Base-by-base conservation (phyloP, 37 sponge, comb jelly and placozoan species). In the Diacarnus erythraeanus region DNA sequence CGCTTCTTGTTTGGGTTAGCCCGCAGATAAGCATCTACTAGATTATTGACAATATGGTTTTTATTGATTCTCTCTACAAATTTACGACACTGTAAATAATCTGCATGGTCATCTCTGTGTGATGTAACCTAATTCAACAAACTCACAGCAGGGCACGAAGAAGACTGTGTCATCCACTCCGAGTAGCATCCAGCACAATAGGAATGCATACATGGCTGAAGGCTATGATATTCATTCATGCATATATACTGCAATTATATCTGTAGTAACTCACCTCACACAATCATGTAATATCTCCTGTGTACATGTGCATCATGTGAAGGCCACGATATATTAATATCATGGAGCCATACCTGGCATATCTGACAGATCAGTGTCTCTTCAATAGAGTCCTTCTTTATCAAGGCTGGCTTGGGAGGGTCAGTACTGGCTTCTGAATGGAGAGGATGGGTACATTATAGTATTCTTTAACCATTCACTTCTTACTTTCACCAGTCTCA, bases 151-250 rank as follows among this genome's bases (percentile, higher is more conserved):
- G 97, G 97, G 65, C 97, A 97, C 6, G 75, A 61, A 27, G 74
- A 79, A 36, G 97, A 91, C n/a, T 73, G 60, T 1, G 59, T 72
- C 97, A 97, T 97, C 97, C 97, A 97, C 8, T 76, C 79, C 17
- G 97, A 97, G 76, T 97, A 97, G 69, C 97, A 97, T 31, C 97
- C 97, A 41, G 71, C 92, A 86, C 97, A 97, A 64, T 90, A 97
- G 31, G 79, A 79, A 58, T 97, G 97, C 92, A 94, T 86, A 47
- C 97, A 97, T 9, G 97, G 97, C 71, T 94, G 97, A 27, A 97
- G 75, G 42, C 95, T 94, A 68, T 0, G 34, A 35, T 40, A 59
- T 20, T 29, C 35, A 76, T 56, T 10, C 6, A 5, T 23, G 20
- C 26, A 63, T 5, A 17, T 59, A 6, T 2, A 58, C 77, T 58